Evolutionary conservation across 2,113 vertebrate genomes (phyloP).

Genomic region (Neomonachus schauinslandi): DNA sequence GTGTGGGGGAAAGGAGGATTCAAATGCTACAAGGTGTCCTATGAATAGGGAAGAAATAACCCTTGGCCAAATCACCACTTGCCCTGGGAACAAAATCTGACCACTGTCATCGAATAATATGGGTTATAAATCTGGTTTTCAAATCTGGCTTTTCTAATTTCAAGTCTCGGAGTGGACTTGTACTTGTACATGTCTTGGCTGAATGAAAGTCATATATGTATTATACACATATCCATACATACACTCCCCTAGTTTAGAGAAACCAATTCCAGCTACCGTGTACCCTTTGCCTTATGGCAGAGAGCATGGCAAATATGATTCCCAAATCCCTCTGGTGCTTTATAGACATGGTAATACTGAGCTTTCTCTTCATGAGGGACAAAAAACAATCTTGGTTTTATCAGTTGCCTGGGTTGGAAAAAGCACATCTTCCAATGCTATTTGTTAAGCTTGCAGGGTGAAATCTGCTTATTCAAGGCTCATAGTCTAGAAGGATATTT

Average conservation of each 20-base stretch:
- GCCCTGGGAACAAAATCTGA: not conserved
- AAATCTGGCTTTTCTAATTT: constrained; percentile 4
- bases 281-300: not conserved
- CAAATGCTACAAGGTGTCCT: not conserved
- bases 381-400: constrained; percentile 16
- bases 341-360: not conserved
- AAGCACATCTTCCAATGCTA: not conserved
- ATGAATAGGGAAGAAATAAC: not conserved
- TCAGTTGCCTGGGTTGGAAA: not conserved
- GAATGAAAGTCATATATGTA: not conserved
- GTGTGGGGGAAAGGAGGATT: not conserved
- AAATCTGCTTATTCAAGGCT: not conserved
- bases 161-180: not conserved
- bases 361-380: not conserved
- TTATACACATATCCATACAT: not conserved
- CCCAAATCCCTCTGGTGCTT: not conserved
- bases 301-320: not conserved
- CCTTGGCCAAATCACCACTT: constrained; percentile 3
- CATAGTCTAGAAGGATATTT: not conserved
- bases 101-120: not conserved
- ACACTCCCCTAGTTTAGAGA: constrained; percentile 2
- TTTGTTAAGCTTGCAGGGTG: not conserved
- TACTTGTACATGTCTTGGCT: not conserved
- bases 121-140: constrained; percentile 44
- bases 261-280: not conserved